A percentile compares a stretch with the other conserved stretches of the same genome.
Conservation (phyloP, 2,797 vertebrate genomes). For the Eurystomus glaucurus region DNA sequence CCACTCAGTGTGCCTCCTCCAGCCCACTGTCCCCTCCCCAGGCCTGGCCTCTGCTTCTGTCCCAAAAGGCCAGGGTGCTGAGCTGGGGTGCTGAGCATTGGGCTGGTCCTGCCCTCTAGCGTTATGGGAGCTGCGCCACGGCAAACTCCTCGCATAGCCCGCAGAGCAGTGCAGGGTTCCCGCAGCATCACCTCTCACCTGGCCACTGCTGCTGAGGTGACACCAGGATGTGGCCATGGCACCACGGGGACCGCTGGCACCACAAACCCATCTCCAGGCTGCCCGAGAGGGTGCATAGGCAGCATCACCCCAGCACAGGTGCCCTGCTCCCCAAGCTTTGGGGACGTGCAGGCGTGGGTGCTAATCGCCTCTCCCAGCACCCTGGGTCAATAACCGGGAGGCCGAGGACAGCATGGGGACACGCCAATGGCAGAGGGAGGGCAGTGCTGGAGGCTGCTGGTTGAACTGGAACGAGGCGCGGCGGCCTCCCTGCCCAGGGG, state of each 20-base stretch:
- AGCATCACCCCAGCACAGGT: rapidly evolving
- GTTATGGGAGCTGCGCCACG: background rate
- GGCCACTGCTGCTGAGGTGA: rapidly evolving
- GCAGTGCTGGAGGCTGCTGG: background rate
- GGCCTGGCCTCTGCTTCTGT: background rate
- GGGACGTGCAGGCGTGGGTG: background rate
- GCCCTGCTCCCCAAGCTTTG: rapidly evolving
- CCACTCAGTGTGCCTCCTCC: rapidly evolving
- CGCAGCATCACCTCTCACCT: rapidly evolving
- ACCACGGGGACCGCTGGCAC: rapidly evolving
- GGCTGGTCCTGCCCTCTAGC: conserved; percentile 41
- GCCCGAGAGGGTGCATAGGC: rapidly evolving
- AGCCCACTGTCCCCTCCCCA: rapidly evolving
- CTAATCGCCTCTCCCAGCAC: rapidly evolving
- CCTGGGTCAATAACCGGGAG: background rate
- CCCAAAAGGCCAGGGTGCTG: rapidly evolving
- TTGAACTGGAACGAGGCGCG: conserved; percentile 36
- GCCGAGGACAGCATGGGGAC: background rate
- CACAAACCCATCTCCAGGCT: rapidly evolving
- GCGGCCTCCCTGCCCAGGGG: conserved; percentile 41
- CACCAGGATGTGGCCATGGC: rapidly evolving
- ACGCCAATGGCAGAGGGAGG: conserved; percentile 18
- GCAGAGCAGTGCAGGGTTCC: rapidly evolving
- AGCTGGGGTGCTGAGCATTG: rapidly evolving
- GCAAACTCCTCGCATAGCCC: background rate